A percentile compares a stretch with the other conserved stretches of the same genome.
These are phyloP conservation scores for Pocillopora damicornis DNA, from an alignment of 64 coral and sea anemone genomes.

Conservation along the genomic window DNA sequence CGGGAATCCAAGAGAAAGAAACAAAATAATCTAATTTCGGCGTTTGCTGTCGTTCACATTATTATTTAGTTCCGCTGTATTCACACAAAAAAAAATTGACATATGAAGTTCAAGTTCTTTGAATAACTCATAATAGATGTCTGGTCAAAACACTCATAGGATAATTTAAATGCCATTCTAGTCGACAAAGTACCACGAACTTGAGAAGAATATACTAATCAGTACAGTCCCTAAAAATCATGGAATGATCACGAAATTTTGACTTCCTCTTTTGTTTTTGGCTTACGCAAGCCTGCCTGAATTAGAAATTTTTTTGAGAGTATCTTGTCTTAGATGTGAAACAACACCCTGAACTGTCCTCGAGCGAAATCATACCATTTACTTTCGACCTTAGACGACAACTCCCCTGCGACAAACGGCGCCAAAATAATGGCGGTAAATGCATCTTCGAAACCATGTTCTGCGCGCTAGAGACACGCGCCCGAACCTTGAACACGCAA, in stretches of 20 bases:
- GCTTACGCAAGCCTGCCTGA: background rate
- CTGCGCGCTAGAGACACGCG: conserved; percentile 19
- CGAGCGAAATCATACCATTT: background rate
- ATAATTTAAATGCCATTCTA: background rate
- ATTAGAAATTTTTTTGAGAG: background rate
- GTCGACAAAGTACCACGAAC: too few species aligned
- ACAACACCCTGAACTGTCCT: background rate
- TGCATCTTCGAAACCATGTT: conserved; percentile 6
- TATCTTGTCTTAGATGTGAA: background rate
- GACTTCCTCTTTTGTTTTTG: conserved; percentile 8
- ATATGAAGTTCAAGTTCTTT: background rate
- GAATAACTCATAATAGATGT: background rate
- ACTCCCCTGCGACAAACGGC: background rate
- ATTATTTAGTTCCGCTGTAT: background rate
- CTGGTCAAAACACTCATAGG: background rate
- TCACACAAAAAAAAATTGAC: background rate
- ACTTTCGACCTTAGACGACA: background rate
- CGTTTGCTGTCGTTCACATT: background rate
- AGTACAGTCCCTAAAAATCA: background rate
- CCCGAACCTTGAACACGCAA: background rate
- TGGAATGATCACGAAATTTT: background rate
- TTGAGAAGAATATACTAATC: too few species aligned
- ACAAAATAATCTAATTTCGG: background rate
- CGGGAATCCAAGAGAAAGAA: conserved; percentile 18
- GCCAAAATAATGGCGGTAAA: conserved; percentile 47